Conservation (phyloP, 1,140 invertebrate species). For the Medauroidea extradentata region DNA sequence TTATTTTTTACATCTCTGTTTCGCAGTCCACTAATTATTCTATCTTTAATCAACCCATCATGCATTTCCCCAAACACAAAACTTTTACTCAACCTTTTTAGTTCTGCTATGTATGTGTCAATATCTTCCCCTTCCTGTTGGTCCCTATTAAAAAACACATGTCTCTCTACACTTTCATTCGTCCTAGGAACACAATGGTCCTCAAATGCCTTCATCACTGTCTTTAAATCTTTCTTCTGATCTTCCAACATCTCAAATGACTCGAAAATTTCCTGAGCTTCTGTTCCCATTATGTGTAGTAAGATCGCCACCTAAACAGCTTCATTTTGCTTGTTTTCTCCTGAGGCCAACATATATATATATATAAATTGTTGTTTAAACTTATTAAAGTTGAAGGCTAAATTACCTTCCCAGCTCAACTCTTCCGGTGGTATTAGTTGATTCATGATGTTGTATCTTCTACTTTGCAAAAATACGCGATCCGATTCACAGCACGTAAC, state of each 20-base stretch:
- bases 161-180: conserved; percentile 21
- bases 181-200: conserved; percentile 22
- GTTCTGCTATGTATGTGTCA: no score
- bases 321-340: conserved; percentile 1
- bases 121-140: no score
- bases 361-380: conserved; percentile 21
- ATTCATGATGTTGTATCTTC: no score
- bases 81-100: no score
- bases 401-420: conserved; percentile 1
- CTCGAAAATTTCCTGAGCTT: conserved; percentile 20
- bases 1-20: no score
- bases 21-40: no score
- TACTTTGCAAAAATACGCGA: no score
- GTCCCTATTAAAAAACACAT: conserved; percentile 15
- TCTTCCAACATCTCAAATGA: conserved; percentile 17
- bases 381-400: conserved; percentile 22
- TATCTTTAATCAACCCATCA: no score
- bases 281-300: conserved; percentile 18
- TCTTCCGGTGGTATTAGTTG: no score
- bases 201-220: conserved; percentile 13
- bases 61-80: no score
- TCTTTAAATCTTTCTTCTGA: conserved; percentile 14
- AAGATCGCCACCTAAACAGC: conserved; percentile 19
- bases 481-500: no score
- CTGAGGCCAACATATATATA: conserved; percentile 18